Evolutionary conservation across 1,140 invertebrate genomes (phyloP).

Genomic region (Plectrocnemia conspersa): DNA sequence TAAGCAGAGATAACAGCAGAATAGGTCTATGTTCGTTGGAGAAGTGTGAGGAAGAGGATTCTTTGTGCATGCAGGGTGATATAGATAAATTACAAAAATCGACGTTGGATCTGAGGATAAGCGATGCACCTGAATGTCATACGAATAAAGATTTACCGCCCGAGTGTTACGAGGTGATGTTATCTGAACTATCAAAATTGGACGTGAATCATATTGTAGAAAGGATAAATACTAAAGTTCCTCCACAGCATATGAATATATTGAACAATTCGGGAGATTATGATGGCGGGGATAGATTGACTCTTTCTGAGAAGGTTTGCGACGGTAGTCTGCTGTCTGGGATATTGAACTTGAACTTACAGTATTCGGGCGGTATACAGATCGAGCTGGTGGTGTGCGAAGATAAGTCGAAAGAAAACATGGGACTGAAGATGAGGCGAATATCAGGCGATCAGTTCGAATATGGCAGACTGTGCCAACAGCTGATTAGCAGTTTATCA

Average conservation of each 20-base stretch:
- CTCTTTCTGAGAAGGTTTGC: slow-evolving; percentile 41
- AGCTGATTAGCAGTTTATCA: slow-evolving; percentile 82
- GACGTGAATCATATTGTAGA: slow-evolving; percentile 75
- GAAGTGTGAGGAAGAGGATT: slow-evolving; percentile 44
- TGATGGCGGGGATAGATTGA: slow-evolving; percentile 35
- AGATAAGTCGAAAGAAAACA: slow-evolving; percentile 67
- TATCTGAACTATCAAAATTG: slow-evolving; percentile 73
- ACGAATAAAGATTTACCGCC: slow-evolving; percentile 44
- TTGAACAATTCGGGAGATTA: slow-evolving; percentile 41
- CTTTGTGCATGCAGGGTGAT: slow-evolving; percentile 38
- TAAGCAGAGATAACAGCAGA: slow-evolving; percentile 41
- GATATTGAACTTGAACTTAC: slow-evolving; percentile 60
- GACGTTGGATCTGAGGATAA: slow-evolving; percentile 47
- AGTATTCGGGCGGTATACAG: slow-evolving; percentile 81
- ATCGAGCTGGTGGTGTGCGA: slow-evolving; percentile 82
- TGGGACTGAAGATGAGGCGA: slow-evolving; percentile 82
- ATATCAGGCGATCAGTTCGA: slow-evolving; percentile 88
- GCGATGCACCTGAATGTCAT: slow-evolving; percentile 37
- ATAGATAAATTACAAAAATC: slow-evolving; percentile 47
- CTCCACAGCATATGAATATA: slow-evolving; percentile 66
- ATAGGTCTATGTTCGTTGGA: slow-evolving; percentile 38
- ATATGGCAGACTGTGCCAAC: slow-evolving; percentile 86
- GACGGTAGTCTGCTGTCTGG: slow-evolving; percentile 39
- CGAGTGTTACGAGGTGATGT: slow-evolving; percentile 62
- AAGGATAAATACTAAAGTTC: slow-evolving; percentile 72